phyloP scores from a whole-genome alignment of 2,797 vertebrate genomes.

The Huso huso region DNA sequence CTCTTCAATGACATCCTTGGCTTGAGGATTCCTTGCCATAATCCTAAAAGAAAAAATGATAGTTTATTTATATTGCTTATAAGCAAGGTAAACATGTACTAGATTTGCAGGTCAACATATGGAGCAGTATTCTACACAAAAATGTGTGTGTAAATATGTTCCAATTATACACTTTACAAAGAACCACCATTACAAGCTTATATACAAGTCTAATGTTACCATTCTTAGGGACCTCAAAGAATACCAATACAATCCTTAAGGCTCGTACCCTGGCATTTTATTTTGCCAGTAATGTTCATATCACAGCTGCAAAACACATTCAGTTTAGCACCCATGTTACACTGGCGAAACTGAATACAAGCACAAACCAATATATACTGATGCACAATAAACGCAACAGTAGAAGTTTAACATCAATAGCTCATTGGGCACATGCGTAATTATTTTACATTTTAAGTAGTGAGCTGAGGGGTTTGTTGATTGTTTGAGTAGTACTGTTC shows the following conservation, averaged over 20 bases:
- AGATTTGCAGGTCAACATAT: no score
- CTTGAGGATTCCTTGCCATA: constrained; percentile 98
- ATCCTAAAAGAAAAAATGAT: constrained; percentile 57
- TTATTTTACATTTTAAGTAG: no score
- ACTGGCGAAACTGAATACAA: constrained; percentile 32
- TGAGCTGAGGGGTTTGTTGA: no score
- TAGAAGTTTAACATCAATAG: no score
- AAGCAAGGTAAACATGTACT: no score
- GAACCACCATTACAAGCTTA: background rate
- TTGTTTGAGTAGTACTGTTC: no score
- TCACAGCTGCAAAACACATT: constrained; percentile 52
- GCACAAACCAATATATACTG: no score
- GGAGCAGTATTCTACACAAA: no score
- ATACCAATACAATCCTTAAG: constrained; percentile 53
- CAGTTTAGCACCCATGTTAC: constrained; percentile 52
- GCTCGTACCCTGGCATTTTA: constrained; percentile 73
- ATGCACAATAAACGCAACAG: no score
- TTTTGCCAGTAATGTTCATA: constrained; percentile 53
- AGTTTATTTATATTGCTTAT: no score
- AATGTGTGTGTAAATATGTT: no score
- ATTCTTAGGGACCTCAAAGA: constrained; percentile 73
- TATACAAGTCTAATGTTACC: constrained; percentile 57
- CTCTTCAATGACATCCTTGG: constrained; percentile 97
- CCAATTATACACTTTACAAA: background rate
- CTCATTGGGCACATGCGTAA: no score